These are phyloP conservation scores for Sialia sialis DNA, from an alignment of 2,113 vertebrate genomes.

Conservation along the genomic window DNA sequence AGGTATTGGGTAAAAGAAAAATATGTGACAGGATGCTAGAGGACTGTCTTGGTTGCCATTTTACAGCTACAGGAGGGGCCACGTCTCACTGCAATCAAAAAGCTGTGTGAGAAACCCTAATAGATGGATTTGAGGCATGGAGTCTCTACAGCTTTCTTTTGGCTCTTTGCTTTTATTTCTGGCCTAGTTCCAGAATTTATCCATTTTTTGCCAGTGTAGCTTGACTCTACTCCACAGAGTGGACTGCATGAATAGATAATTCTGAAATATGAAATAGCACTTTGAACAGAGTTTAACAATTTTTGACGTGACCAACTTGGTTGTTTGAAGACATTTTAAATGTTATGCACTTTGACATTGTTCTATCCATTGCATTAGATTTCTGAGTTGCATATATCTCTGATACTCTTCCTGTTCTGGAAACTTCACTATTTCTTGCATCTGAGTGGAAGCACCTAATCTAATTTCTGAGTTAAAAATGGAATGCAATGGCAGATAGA, in stretches of 20 bases:
- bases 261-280: background rate
- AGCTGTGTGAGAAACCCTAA: background rate
- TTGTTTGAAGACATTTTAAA: background rate
- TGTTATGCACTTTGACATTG: rapidly evolving
- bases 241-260: background rate
- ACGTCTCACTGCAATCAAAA: background rate
- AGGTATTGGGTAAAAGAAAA: background rate
- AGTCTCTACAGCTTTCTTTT: background rate
- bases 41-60: background rate
- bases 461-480: background rate
- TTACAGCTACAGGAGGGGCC: background rate
- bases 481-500: background rate
- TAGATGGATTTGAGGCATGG: background rate
- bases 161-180: background rate
- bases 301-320: background rate
- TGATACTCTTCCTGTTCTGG: background rate
- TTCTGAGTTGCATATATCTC: rapidly evolving
- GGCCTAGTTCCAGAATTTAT: background rate
- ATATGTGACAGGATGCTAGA: background rate
- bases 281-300: background rate
- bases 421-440: background rate
- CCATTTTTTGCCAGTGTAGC: background rate
- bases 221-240: background rate
- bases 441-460: background rate
- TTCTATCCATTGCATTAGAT: background rate